A percentile compares a stretch with the other conserved stretches of the same genome.
Evolutionary conservation across 2,797 vertebrate species (phyloP).

Genomic region (Lycodopsis pacificus): DNA sequence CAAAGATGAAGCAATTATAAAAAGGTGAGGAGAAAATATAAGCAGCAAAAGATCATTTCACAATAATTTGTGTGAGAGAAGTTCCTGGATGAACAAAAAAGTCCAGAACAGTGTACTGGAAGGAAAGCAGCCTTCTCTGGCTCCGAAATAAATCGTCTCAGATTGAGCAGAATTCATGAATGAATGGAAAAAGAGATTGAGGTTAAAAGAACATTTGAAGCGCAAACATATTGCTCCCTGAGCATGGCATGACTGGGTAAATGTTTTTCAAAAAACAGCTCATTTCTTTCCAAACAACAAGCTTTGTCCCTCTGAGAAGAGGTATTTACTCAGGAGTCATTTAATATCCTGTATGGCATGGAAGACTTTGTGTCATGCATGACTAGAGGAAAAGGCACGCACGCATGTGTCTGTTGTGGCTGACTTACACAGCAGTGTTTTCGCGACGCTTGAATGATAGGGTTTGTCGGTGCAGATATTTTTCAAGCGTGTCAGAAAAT

Average conservation of each 20-base stretch:
- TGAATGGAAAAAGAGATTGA: constrained; percentile 36
- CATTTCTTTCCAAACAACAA: constrained; percentile 44
- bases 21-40: background rate
- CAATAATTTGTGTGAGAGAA: constrained; percentile 6
- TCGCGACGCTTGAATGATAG: constrained; percentile 30
- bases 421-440: constrained; percentile 39
- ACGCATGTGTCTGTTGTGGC: background rate
- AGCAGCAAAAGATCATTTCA: constrained; percentile 9
- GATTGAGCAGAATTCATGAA: constrained; percentile 11
- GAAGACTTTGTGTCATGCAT: constrained; percentile 10
- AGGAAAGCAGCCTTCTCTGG: constrained; percentile 1
- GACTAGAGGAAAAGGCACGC: background rate
- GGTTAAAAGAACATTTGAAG: constrained; percentile 29
- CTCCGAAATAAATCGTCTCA: background rate
- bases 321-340: constrained; percentile 39
- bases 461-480: constrained; percentile 46
- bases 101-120: background rate
- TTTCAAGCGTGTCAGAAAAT: constrained; percentile 60
- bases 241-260: constrained; percentile 26
- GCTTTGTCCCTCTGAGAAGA: constrained; percentile 22
- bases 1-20: constrained; percentile 4
- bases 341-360: constrained; percentile 9
- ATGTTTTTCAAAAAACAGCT: constrained; percentile 47
- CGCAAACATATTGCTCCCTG: constrained; percentile 14
- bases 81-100: constrained; percentile 22